Evolutionary conservation across 2,888 invertebrate species (phyloP).

Genomic region (Tipula confusa): DNA sequence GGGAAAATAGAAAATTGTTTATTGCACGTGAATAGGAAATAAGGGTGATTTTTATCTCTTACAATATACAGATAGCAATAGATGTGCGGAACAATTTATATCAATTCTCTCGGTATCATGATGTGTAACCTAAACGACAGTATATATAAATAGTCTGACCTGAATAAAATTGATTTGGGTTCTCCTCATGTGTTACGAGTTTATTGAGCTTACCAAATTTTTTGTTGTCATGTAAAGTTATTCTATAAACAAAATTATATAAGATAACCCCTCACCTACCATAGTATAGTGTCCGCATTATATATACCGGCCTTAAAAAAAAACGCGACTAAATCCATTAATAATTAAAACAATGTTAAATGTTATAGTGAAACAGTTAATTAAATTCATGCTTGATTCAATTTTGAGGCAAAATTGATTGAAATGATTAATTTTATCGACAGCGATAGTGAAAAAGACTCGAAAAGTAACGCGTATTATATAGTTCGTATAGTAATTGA

Average conservation of each 20-base stretch:
- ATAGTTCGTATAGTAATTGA: background rate
- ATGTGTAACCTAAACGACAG: conserved; percentile 3
- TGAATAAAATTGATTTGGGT: background rate
- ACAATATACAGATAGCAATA: too few relatives aligned
- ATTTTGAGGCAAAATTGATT: background rate
- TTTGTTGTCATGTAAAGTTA: too few relatives aligned
- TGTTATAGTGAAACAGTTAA: background rate
- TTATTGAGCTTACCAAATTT: too few relatives aligned
- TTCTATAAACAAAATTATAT: too few relatives aligned
- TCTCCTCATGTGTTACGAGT: background rate
- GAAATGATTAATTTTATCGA: background rate
- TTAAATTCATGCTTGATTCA: background rate
- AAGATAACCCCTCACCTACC: too few relatives aligned
- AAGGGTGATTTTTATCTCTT: background rate
- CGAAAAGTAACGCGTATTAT: background rate
- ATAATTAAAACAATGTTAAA: background rate
- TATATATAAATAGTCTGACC: background rate
- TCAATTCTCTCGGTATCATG: conserved; percentile 3
- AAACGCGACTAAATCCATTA: background rate
- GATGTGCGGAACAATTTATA: background rate
- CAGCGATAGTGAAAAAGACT: background rate
- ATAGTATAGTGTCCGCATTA: too few relatives aligned
- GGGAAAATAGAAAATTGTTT: background rate
- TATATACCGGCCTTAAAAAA: too few relatives aligned
- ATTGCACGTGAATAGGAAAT: background rate